Conservation (phyloP, 1,140 invertebrate species). For the Calycopis cecrops region DNA sequence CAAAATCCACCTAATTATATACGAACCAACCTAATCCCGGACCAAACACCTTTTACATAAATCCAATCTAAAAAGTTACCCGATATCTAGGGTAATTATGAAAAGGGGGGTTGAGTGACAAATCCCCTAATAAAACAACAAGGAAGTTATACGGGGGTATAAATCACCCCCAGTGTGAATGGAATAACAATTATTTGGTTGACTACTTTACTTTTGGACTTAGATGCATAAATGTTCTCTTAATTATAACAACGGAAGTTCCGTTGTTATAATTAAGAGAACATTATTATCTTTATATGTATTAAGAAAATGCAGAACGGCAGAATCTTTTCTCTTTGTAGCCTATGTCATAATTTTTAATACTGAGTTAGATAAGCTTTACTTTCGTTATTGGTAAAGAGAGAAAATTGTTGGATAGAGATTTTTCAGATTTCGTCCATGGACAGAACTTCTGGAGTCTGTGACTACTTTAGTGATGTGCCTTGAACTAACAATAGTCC, state of each 20-base stretch:
- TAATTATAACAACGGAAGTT: conserved; percentile 13
- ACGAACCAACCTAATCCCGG: conserved; percentile 50
- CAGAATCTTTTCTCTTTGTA: too few species aligned
- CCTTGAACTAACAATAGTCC: too few species aligned
- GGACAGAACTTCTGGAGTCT: too few species aligned
- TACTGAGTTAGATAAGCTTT: too few species aligned
- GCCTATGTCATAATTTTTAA: too few species aligned
- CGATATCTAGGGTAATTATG: conserved; percentile 67
- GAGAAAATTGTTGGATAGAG: too few species aligned
- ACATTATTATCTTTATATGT: too few species aligned
- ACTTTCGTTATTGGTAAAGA: too few species aligned
- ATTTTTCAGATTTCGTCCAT: too few species aligned
- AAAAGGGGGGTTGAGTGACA: conserved; percentile 66
- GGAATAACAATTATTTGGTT: conserved; percentile 75
- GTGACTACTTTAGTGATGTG: too few species aligned
- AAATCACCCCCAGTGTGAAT: conserved; percentile 71
- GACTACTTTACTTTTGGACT: conserved; percentile 39
- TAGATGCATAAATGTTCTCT: conserved; percentile 10
- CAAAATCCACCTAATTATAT: conserved; percentile 48
- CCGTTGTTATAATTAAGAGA: too few species aligned
- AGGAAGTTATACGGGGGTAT: conserved; percentile 74
- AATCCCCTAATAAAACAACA: conserved; percentile 75
- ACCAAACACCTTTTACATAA: conserved; percentile 51
- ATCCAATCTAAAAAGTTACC: conserved; percentile 66
- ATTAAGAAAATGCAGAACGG: too few species aligned